Percentiles rank a stretch among this genome's conserved stretches.
Evolutionary conservation across 2,797 vertebrate genomes (phyloP).

Genomic region (Streptopelia turtur): DNA sequence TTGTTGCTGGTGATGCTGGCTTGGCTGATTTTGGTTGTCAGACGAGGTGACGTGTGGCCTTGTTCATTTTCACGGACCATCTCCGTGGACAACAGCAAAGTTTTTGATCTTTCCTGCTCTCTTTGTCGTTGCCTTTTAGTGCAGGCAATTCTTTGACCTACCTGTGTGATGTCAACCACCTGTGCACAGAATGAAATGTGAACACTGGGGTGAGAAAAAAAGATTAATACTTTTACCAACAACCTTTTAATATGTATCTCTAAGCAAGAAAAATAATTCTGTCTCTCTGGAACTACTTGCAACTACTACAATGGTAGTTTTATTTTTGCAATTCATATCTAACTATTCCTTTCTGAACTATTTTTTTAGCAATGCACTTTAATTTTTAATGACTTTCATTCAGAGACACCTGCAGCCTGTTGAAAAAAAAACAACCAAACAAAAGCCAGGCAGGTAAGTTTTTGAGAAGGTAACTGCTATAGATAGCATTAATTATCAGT

Average conservation of each 20-base stretch:
- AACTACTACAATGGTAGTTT: background rate
- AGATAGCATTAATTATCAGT: background rate
- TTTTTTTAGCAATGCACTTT: background rate
- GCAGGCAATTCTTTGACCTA: background rate
- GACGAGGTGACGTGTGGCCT: rapidly evolving
- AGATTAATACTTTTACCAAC: background rate
- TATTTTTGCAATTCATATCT: background rate
- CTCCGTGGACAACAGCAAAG: rapidly evolving
- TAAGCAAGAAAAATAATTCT: background rate
- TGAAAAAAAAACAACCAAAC: too few relatives aligned
- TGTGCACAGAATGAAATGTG: background rate
- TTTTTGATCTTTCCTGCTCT: background rate
- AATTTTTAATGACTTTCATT: background rate
- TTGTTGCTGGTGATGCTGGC: background rate
- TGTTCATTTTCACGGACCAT: background rate
- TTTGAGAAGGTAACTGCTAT: background rate
- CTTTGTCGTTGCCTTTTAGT: background rate
- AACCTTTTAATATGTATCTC: background rate
- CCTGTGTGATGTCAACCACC: background rate
- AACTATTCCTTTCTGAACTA: background rate
- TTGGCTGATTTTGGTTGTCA: background rate
- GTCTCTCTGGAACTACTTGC: background rate
- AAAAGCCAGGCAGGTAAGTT: background rate
- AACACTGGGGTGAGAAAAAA: rapidly evolving
- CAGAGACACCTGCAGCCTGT: background rate